Conservation (phyloP, 2,797 vertebrate species). For the Poecilia velifera region DNA sequence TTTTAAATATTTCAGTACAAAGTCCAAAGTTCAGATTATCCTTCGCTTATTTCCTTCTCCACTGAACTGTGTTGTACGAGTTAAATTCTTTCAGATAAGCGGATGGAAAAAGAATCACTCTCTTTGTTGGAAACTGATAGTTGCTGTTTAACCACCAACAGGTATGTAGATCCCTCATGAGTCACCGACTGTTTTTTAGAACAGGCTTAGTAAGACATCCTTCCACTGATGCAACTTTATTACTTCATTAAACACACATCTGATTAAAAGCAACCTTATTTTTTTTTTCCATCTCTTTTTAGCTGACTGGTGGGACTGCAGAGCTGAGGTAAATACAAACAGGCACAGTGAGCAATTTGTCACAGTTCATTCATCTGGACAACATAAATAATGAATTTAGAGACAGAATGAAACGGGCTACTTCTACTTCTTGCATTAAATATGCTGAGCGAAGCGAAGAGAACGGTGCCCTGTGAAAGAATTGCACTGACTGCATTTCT, state of each 20-base stretch:
- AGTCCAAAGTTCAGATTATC: constrained; percentile 30
- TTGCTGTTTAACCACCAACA: constrained; percentile 25
- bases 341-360: constrained; percentile 49
- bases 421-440: constrained; percentile 26
- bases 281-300: constrained; percentile 11
- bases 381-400: constrained; percentile 46
- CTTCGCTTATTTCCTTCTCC: constrained; percentile 29
- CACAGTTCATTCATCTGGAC: constrained; percentile 54
- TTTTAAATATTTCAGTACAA: neutral
- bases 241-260: constrained; percentile 19
- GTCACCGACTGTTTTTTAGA: constrained; percentile 12
- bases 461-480: constrained; percentile 20
- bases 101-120: constrained; percentile 25
- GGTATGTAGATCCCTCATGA: constrained; percentile 8
- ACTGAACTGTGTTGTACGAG: constrained; percentile 27
- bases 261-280: constrained; percentile 39
- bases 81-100: constrained; percentile 48
- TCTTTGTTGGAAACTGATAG: constrained; percentile 34
- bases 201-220: constrained; percentile 2
- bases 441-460: constrained; percentile 28
- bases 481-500: constrained; percentile 20
- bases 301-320: constrained; percentile 51
- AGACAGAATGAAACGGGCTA: constrained; percentile 18
- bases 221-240: constrained; percentile 16
- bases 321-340: constrained; percentile 48